phyloP scores from a whole-genome alignment of 2,113 vertebrate genomes.

The Cynoglossus semilaevis region DNA sequence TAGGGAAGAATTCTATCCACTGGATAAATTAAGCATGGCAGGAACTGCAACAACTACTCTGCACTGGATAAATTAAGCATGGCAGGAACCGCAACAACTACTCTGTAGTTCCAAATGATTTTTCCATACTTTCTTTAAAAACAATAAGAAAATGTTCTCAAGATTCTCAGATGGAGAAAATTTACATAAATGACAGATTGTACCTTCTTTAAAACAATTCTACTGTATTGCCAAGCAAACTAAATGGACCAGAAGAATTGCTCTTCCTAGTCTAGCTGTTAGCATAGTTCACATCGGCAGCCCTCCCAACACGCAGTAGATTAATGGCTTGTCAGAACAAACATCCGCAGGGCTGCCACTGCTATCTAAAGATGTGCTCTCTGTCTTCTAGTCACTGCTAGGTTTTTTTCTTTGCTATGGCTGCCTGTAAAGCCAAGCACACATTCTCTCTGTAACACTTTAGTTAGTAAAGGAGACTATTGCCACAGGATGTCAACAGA shows the following conservation, averaged over 20 bases:
- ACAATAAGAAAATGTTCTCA: background rate
- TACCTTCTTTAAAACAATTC: constrained; percentile 4
- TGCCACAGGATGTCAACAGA: constrained; percentile 16
- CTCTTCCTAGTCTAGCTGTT: constrained; percentile 28
- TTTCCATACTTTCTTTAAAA: background rate
- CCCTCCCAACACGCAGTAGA: constrained; percentile 44
- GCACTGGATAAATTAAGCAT: no score
- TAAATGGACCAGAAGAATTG: constrained; percentile 19
- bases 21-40: no score
- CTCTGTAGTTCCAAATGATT: no score
- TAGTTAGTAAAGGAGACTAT: constrained; percentile 4
- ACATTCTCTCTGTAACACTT: constrained; percentile 19
- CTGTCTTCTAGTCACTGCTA: constrained; percentile 30
- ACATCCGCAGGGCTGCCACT: constrained; percentile 48
- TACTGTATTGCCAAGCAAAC: constrained; percentile 10
- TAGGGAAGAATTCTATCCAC: no score
- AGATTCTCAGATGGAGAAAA: constrained; percentile 3
- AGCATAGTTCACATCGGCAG: constrained; percentile 28
- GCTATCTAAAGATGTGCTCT: constrained; percentile 42
- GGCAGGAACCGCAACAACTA: no score
- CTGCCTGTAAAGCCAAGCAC: constrained; percentile 4
- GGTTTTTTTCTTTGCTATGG: constrained; percentile 25
- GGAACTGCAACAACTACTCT: no score
- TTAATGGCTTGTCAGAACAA: constrained; percentile 63
- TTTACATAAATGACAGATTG: constrained; percentile 35